Conservation (phyloP, 1,140 invertebrate species). For the Colletes latitarsis region DNA sequence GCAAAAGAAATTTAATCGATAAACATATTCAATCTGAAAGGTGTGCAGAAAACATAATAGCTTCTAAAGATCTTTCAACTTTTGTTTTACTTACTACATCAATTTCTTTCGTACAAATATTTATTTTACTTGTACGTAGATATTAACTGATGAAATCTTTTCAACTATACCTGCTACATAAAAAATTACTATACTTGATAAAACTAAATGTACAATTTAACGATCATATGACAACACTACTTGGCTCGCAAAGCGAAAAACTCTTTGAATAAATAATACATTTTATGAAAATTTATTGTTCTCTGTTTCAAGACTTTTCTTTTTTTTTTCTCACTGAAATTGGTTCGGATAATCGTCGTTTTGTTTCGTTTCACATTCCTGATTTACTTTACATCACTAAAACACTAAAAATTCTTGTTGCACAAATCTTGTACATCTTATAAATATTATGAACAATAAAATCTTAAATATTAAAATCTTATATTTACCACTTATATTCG, state of each 20-base stretch:
- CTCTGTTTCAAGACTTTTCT: not conserved
- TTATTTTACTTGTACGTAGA: conserved; percentile 1
- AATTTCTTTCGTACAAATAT: conserved; percentile 9
- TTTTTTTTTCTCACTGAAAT: conserved; percentile 3
- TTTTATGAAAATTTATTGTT: not conserved
- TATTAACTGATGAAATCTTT: not conserved
- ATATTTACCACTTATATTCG: conserved; percentile 1
- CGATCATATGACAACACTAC: not conserved
- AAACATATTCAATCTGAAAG: not conserved
- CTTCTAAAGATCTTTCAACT: not conserved
- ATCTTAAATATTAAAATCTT: not conserved
- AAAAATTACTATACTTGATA: not conserved
- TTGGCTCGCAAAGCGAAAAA: not conserved
- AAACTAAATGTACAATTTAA: not conserved
- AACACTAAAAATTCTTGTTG: conserved; percentile 1
- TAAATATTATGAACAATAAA: conserved; percentile 13
- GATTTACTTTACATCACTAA: conserved; percentile 17
- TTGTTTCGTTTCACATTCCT: conserved; percentile 18
- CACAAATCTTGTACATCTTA: conserved; percentile 20
- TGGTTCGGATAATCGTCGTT: conserved; percentile 40
- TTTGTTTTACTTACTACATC: conserved; percentile 7
- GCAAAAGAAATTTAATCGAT: not conserved
- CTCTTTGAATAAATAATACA: not conserved
- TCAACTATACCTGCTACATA: not conserved
- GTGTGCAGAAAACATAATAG: not conserved